These are phyloP conservation scores for Platyura marginata DNA, from an alignment of 1,140 invertebrate species.

Conservation along the genomic window DNA sequence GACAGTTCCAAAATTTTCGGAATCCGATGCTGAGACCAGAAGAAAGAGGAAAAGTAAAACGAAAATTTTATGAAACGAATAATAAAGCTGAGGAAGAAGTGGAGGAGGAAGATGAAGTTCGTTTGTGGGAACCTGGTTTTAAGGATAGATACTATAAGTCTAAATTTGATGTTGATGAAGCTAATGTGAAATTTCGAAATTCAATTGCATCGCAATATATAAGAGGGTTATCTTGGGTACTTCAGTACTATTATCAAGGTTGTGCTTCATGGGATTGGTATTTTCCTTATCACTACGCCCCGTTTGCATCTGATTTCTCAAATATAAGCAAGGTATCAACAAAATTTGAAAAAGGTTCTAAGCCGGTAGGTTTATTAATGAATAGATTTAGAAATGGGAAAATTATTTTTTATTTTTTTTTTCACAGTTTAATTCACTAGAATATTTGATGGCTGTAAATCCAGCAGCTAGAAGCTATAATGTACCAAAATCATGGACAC, in stretches of 20 bases:
- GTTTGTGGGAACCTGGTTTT: slow-evolving; percentile 94
- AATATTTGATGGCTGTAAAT: slow-evolving; percentile 99
- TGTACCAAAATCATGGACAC: slow-evolving; percentile 86
- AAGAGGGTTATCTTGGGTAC: slow-evolving; percentile 91
- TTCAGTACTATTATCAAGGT: slow-evolving; percentile 97
- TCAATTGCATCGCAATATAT: slow-evolving; percentile 89
- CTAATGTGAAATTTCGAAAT: slow-evolving; percentile 74
- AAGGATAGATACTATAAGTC: slow-evolving; percentile 96
- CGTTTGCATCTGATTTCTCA: slow-evolving; percentile 98
- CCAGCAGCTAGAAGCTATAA: slow-evolving; percentile 89
- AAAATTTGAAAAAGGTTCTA: slow-evolving; percentile 72
- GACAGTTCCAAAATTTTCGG: slow-evolving; percentile 14
- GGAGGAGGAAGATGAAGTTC: slow-evolving; percentile 65
- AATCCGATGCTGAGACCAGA: slow-evolving; percentile 24
- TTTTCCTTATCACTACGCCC: slow-evolving; percentile 98
- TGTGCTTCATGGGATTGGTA: slow-evolving; percentile 99
- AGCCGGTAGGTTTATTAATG: slow-evolving; percentile 70
- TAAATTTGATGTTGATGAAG: slow-evolving; percentile 77
- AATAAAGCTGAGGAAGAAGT: slow-evolving; percentile 22
- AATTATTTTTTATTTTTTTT: no score
- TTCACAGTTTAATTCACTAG: slow-evolving; percentile 80
- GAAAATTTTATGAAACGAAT: slow-evolving; percentile 17
- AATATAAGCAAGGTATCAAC: slow-evolving; percentile 74
- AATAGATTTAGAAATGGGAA: no score
- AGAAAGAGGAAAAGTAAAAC: slow-evolving; percentile 24